Evolutionary conservation across 2,797 vertebrate genomes (phyloP), one percentile per base, ranked within the genome.

Genomic region (Anas acuta): DNA sequence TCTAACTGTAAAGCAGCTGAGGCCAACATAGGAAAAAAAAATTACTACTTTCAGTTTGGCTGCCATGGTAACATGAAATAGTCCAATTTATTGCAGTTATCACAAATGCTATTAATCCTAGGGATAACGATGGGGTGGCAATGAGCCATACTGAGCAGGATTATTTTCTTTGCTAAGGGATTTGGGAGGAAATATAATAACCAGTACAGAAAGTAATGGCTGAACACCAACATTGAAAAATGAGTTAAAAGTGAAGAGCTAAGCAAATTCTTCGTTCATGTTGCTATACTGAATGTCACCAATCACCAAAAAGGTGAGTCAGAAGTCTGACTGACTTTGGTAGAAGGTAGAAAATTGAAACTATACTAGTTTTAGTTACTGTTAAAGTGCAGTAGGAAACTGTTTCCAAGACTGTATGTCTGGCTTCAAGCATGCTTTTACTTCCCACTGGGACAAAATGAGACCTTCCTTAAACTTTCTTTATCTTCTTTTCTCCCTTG

Each of bases 31-130:
- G 49, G 45, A 33, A 7, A 32, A 7, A 56, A 78, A 88, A 89
- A 83, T 28, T 77, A 12, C 58, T 94, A 32, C 64, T 83, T 92
- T 91, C 91, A 78, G 39, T 72, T 87, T 93, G 79, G 93, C 73
- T 97, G 62, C 94, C 89, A 96, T 95, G 87, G 96, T 73, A 96
- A 96, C 93, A 45, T 7, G 61, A 97, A 96, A 93, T 73, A 16
- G 76, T 73, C 62, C 87, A 37, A 94, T 91, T 96, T 93, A 83
- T 77, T 91, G 67, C 39, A 74, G 75, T 95, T 94, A 96, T 73
- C 84, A 79, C 76, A 91, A 87, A 89, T 78, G 37, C 25, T 86
- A 70, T 95, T 96, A 96, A 93, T 95, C 91, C 85, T 35, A 75
- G 79, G 79, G 82, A 83, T 92, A 92, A 78, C 22, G 0, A 84